phyloP scores from a whole-genome alignment of 1,140 invertebrate genomes.

The Saccostrea cuccullata region DNA sequence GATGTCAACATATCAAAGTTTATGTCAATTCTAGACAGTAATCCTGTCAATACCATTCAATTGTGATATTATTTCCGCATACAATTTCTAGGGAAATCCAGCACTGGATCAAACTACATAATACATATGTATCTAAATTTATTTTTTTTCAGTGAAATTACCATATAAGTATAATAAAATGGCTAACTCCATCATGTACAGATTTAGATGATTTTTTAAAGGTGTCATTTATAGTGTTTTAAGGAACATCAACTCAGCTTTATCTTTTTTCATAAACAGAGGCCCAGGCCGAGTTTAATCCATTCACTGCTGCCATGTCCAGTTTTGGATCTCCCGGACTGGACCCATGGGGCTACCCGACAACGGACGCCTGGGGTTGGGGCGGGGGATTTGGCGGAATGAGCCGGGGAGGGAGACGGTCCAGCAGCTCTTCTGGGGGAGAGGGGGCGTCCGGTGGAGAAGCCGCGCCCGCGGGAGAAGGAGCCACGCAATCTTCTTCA shows the following conservation, averaged over 20 bases:
- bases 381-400: slow-evolving; percentile 31
- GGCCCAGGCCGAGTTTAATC: slow-evolving; percentile 38
- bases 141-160: too few relatives aligned
- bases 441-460: slow-evolving; percentile 25
- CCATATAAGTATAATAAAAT: too few relatives aligned
- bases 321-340: background rate
- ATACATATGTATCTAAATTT: too few relatives aligned
- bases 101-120: too few relatives aligned
- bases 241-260: background rate
- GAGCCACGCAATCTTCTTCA: background rate
- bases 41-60: background rate
- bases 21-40: background rate
- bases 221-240: background rate
- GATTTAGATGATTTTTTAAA: background rate
- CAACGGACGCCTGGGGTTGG: slow-evolving; percentile 41
- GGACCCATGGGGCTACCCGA: slow-evolving; percentile 40
- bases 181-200: too few relatives aligned
- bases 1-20: background rate
- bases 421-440: slow-evolving; percentile 7
- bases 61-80: background rate
- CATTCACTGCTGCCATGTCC: slow-evolving; percentile 15
- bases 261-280: slow-evolving; percentile 29
- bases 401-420: slow-evolving; percentile 23
- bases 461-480: slow-evolving; percentile 25
- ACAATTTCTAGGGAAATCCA: background rate